A percentile compares a stretch with the other conserved stretches of the same genome.
Evolutionary conservation across 2,888 invertebrate species (phyloP).

Genomic region (Melitaea athalia): DNA sequence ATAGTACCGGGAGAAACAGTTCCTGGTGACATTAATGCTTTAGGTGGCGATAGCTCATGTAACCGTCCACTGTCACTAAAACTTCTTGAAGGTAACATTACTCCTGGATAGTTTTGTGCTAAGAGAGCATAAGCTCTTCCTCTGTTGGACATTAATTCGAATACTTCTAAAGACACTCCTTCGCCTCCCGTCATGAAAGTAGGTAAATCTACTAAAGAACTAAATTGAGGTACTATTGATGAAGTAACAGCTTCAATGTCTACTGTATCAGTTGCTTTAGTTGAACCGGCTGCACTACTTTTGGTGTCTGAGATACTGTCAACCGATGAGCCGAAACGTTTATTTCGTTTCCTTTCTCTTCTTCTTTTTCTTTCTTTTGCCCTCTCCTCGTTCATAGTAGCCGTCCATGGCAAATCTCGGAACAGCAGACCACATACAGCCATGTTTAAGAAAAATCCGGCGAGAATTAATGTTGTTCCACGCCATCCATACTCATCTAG

Average conservation of each 20-base stretch:
- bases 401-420: conserved; percentile 85
- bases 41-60: conserved; percentile 69
- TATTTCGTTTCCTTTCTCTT: conserved; percentile 81
- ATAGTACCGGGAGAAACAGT: conserved; percentile 53
- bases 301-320: conserved; percentile 87
- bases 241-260: conserved; percentile 68
- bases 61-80: conserved; percentile 85
- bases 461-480: conserved; percentile 90
- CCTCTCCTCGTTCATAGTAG: conserved; percentile 83
- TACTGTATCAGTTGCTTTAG: conserved; percentile 63
- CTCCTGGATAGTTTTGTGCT: conserved; percentile 88
- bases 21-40: conserved; percentile 60
- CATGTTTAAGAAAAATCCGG: conserved; percentile 91
- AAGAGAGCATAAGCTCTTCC: conserved; percentile 87
- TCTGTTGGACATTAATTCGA: conserved; percentile 86
- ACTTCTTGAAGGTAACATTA: conserved; percentile 87
- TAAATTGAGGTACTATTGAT: conserved; percentile 81
- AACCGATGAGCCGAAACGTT: conserved; percentile 84
- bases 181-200: conserved; percentile 91
- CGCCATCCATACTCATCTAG: conserved; percentile 91
- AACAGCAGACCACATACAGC: conserved; percentile 91
- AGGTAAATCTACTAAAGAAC: conserved; percentile 92
- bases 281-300: conserved; percentile 84
- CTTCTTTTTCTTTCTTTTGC: conserved; percentile 84
- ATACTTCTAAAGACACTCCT: conserved; percentile 88